Base-by-base conservation (phyloP, 2,113 vertebrate genomes). In the Malurus alboscapulatus region DNA sequence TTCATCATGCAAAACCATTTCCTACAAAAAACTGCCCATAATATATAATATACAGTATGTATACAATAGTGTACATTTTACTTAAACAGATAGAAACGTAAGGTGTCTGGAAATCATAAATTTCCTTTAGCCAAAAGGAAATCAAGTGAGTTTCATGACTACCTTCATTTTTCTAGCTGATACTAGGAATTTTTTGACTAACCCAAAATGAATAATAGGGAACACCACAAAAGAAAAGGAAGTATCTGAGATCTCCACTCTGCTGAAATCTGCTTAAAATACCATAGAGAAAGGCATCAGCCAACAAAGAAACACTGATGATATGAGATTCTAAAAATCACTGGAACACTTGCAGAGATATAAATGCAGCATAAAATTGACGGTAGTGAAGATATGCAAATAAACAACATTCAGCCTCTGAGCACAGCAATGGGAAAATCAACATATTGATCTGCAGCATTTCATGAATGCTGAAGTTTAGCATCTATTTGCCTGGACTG, bases 201-300 rank as follows among this genome's bases (percentile, higher is more conserved):
- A 81, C 17, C 26, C 47, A 73, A 78, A 84, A 92, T 25, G 3
- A 81, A 12, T 67, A 67, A 42, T 20, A 87, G 63, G 25, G 11
- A 68, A 71, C 16, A 54, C 2, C 13, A 87, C 65, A 66, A 80
- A 77, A 78, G 42, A 76, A 50, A 88, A 90, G 14, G 30, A 91
- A 89, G 42, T 26, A 18, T 47, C 68, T 19, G 68, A 93, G 54
- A 82, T 79, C 29, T 85, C 54, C 58, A 67, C n/a, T 91, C 50
- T 73, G 91, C 61, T 92, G 36, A 87, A 65, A 93, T 87, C 45
- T 82, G 74, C 74, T 76, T 84, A 84, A 95, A 94, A 93, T 54
- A 91, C 15, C 57, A 76, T 54, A 80, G 34, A 71, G 32, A 92
- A 69, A 84, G 30, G 29, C 65, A 86, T 42, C 76, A 78, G 32